A percentile compares a stretch with the other conserved stretches of the same genome.
phyloP scores from a whole-genome alignment of 1,140 invertebrate genomes.

The Neodiprion fabricii region DNA sequence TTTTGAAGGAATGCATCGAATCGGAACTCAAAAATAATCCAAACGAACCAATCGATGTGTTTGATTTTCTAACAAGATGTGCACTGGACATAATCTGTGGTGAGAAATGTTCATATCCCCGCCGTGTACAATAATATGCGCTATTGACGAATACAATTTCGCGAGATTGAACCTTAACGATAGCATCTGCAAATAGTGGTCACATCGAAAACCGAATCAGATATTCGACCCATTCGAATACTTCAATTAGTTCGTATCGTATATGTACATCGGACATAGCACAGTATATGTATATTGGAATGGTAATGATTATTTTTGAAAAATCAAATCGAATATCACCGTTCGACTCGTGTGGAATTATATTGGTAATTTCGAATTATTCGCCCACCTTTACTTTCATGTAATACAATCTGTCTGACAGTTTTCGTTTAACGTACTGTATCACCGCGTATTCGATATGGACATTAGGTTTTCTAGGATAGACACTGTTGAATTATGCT shows the following conservation, averaged over 20 bases:
- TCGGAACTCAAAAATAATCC: constrained; percentile 51
- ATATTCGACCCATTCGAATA: constrained; percentile 9
- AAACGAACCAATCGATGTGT: constrained; percentile 66
- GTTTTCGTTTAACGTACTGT: constrained; percentile 15
- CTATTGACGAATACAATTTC: constrained; percentile 4
- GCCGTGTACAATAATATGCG: constrained; percentile 38
- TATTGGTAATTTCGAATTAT: constrained; percentile 31
- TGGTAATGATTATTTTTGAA: too few species aligned
- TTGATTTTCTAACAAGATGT: constrained; percentile 69
- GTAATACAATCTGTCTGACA: background rate
- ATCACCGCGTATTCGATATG: background rate
- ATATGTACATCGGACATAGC: background rate
- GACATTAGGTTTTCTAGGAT: background rate
- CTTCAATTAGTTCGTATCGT: constrained; percentile 11
- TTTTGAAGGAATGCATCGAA: constrained; percentile 64
- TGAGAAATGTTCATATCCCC: constrained; percentile 28
- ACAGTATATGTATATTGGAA: too few species aligned
- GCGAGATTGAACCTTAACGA: background rate
- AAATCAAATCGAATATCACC: too few species aligned
- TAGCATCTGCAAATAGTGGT: background rate
- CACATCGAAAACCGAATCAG: background rate
- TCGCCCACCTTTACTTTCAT: background rate
- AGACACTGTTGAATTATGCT: too few species aligned
- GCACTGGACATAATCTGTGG: constrained; percentile 86
- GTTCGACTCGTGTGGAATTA: background rate